Conservation (phyloP, 2,888 invertebrate genomes). For the Bellardia bayeri region DNA sequence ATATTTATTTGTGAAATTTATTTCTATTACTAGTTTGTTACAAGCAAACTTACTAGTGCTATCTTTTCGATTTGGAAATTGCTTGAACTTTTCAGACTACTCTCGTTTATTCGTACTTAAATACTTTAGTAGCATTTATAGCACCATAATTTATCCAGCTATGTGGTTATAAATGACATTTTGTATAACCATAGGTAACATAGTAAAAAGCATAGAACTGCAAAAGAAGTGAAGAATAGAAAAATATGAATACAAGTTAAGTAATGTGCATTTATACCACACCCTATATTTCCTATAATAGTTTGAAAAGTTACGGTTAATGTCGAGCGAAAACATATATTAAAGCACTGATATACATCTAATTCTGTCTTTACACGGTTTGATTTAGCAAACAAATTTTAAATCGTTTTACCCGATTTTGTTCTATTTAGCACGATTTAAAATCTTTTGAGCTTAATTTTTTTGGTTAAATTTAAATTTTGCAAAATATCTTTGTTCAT, state of each 20-base stretch:
- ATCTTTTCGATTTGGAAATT: background rate
- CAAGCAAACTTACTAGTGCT: background rate
- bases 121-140: constrained; percentile 25
- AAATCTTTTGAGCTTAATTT: too few relatives aligned
- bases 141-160: constrained; percentile 63
- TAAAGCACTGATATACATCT: too few relatives aligned
- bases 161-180: constrained; percentile 69
- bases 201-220: constrained; percentile 20
- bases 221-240: background rate
- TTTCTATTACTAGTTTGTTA: background rate
- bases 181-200: constrained; percentile 56
- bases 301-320: background rate
- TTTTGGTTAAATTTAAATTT: too few relatives aligned
- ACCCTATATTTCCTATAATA: constrained; percentile 27
- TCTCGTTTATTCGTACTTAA: background rate
- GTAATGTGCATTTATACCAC: constrained; percentile 21
- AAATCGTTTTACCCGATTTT: too few relatives aligned
- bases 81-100: background rate
- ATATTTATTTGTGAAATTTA: too few relatives aligned
- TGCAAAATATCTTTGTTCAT: too few relatives aligned
- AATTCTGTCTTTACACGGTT: too few relatives aligned
- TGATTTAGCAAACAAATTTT: too few relatives aligned
- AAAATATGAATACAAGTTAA: constrained; percentile 4
- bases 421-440: too few relatives aligned
- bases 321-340: constrained; percentile 1